Evolutionary conservation across 2,888 invertebrate genomes (phyloP).

Genomic region (Agapostemon virescens): DNA sequence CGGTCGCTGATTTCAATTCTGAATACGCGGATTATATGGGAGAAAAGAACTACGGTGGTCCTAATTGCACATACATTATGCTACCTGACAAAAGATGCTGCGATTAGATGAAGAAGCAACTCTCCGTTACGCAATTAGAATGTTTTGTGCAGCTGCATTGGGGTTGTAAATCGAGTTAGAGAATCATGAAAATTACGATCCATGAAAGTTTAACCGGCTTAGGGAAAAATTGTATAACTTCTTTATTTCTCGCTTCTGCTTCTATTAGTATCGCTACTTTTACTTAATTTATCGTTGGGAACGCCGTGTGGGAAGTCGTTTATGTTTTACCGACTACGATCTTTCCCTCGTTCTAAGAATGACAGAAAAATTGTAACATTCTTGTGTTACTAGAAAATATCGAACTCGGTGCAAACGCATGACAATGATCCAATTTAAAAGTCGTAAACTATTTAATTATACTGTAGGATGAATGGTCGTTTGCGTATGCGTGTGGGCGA

Average conservation of each 20-base stretch:
- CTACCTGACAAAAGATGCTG: conserved; percentile 30
- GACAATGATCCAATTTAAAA: too few relatives aligned
- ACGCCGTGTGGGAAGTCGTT: background rate
- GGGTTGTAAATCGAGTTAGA: background rate
- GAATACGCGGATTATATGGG: conserved; percentile 13
- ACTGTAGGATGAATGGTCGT: too few relatives aligned
- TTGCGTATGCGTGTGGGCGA: too few relatives aligned
- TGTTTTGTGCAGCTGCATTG: background rate
- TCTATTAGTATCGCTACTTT: background rate
- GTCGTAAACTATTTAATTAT: too few relatives aligned
- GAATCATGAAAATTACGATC: background rate
- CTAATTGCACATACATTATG: conserved; percentile 16
- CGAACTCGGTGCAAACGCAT: too few relatives aligned
- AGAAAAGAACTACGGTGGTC: background rate
- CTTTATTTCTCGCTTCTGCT: background rate
- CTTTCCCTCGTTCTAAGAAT: background rate
- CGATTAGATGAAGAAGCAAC: background rate
- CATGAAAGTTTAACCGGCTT: background rate
- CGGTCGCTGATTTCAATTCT: conserved; percentile 32
- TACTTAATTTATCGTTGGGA: background rate
- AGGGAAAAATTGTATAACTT: background rate
- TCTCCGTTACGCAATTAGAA: background rate
- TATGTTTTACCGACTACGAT: background rate
- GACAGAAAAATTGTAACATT: too few relatives aligned
- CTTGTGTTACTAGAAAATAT: too few relatives aligned